Percentiles rank a stretch among this genome's conserved stretches.
phyloP scores from a whole-genome alignment of 2,888 invertebrate species.

The Drosophila imparisetae region DNA sequence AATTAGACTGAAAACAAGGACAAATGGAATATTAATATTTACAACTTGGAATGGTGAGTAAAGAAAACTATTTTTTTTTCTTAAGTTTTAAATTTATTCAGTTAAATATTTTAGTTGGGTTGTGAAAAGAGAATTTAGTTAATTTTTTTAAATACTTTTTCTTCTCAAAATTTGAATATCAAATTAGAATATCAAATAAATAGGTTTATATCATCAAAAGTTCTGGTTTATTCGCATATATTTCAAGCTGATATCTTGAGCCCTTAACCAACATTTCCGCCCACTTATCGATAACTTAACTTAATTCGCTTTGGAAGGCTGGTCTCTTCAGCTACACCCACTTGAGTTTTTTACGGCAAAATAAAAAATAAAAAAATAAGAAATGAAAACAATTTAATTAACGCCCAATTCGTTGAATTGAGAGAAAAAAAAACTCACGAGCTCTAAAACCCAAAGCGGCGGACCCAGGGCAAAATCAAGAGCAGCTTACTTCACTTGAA shows the following conservation, averaged over 20 bases:
- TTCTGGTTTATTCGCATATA: background rate
- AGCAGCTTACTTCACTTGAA: conserved; percentile 55
- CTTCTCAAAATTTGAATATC: background rate
- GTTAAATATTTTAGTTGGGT: background rate
- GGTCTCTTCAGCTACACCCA: conserved; percentile 30
- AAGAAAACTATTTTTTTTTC: background rate
- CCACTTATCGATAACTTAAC: conserved; percentile 42
- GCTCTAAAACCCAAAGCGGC: background rate
- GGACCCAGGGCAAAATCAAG: conserved; percentile 6
- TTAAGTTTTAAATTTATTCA: background rate
- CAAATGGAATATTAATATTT: conserved; percentile 66
- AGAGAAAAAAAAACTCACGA: background rate
- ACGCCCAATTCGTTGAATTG: conserved; percentile 52
- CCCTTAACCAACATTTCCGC: conserved; percentile 43
- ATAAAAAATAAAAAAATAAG: conserved; percentile 23
- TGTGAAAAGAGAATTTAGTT: background rate
- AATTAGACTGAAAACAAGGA: conserved; percentile 62
- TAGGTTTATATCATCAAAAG: background rate
- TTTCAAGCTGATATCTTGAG: conserved; percentile 16
- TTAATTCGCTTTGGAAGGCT: conserved; percentile 5
- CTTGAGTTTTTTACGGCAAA: conserved; percentile 53
- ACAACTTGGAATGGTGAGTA: conserved; percentile 64
- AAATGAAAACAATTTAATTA: conserved; percentile 77
- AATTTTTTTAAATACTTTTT: background rate
- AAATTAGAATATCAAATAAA: background rate